Conservation (phyloP, 2,797 vertebrate species). For the Furcifer pardalis region DNA sequence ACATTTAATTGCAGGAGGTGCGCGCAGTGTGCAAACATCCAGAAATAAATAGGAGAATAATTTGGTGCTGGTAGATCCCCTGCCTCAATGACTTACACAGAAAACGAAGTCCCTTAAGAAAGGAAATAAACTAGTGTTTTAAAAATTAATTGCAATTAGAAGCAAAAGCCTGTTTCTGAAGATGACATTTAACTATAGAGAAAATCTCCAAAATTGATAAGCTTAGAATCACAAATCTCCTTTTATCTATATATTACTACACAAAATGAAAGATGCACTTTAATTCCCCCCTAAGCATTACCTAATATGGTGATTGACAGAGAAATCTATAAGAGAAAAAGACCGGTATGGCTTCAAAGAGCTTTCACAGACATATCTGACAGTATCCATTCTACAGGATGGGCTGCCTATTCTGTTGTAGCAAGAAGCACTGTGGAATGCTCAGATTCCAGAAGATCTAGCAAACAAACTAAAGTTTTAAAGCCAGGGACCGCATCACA, state of each 20-base stretch:
- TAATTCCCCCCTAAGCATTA: neutral
- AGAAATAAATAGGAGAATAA: neutral
- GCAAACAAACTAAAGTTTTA: too few relatives aligned
- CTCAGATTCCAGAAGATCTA: too few relatives aligned
- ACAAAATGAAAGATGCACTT: too few relatives aligned
- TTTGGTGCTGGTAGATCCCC: neutral
- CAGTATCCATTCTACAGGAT: too few relatives aligned
- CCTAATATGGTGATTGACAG: neutral
- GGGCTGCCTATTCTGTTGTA: too few relatives aligned
- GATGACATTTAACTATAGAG: neutral
- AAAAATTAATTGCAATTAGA: neutral
- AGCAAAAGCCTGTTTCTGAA: neutral
- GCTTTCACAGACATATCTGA: too few relatives aligned
- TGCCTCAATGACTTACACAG: fast-evolving
- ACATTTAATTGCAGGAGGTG: neutral
- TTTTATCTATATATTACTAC: neutral
- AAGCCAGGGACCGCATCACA: too few relatives aligned
- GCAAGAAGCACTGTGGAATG: too few relatives aligned
- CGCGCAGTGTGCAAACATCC: neutral
- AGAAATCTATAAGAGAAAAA: neutral
- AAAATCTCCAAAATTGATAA: too few relatives aligned
- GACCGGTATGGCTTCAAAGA: neutral
- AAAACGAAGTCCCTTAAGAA: neutral
- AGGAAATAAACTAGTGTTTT: neutral
- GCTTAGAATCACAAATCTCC: too few relatives aligned